Evolutionary conservation across 92 coral and sea anemone species (phyloP).

Genomic region (Umimayanthus kanabou): DNA sequence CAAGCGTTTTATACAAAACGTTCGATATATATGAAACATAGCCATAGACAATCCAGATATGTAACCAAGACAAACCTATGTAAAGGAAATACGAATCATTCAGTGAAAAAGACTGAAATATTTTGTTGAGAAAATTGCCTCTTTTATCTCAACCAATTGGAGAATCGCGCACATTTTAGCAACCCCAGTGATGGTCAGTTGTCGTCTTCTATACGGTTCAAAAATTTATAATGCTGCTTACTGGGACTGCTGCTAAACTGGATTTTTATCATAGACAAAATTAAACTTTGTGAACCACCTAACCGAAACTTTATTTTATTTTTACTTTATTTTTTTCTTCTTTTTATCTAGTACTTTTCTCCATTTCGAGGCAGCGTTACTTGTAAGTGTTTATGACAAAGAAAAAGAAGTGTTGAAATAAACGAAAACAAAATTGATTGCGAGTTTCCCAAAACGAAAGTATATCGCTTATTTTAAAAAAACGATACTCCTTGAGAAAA

Average conservation of each 20-base stretch:
- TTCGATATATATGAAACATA: not conserved
- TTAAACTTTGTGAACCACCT: too few species aligned
- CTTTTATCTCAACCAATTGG: too few species aligned
- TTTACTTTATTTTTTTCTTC: not conserved
- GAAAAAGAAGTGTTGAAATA: not conserved
- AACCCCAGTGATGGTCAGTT: too few species aligned
- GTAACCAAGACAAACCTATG: not conserved
- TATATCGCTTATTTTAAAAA: not conserved
- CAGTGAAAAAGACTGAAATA: not conserved
- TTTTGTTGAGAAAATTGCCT: not conserved
- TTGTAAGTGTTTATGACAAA: not conserved
- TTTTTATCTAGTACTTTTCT: not conserved
- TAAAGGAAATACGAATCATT: not conserved
- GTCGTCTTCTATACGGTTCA: too few species aligned
- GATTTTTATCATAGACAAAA: not conserved
- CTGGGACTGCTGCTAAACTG: not conserved
- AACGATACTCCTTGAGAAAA: not conserved
- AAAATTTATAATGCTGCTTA: too few species aligned
- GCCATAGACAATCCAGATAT: not conserved
- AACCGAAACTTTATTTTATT: too few species aligned
- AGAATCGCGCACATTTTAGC: too few species aligned
- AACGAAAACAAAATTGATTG: not conserved
- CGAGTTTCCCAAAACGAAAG: not conserved
- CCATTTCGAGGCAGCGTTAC: not conserved
- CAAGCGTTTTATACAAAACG: not conserved